phyloP scores from a whole-genome alignment of 2,888 invertebrate species.

The Leptopilina drosophilae region DNA sequence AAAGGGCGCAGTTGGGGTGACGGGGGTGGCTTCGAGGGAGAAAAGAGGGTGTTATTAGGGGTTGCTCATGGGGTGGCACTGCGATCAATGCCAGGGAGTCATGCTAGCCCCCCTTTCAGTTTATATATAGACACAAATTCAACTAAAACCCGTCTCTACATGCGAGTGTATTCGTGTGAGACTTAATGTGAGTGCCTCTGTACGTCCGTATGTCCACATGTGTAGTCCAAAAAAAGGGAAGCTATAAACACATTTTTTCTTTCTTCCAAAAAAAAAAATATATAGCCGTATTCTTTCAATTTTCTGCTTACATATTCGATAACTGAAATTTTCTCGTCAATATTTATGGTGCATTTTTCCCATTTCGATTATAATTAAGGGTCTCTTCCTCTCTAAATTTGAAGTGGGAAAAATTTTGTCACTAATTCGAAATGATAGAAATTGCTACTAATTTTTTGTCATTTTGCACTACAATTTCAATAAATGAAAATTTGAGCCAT shows the following conservation, averaged over 20 bases:
- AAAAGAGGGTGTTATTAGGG: conserved; percentile 74
- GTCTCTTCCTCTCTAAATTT: too few species aligned
- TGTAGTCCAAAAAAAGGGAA: conserved; percentile 24
- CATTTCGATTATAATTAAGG: too few species aligned
- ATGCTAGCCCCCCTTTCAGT: conserved; percentile 67
- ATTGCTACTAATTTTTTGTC: too few species aligned
- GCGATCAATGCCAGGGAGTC: conserved; percentile 76
- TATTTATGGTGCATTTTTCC: too few species aligned
- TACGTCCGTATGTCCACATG: conserved; percentile 38
- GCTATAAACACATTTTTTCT: conserved; percentile 11
- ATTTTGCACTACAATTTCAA: too few species aligned
- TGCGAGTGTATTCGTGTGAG: conserved; percentile 5
- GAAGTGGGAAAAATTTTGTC: too few species aligned
- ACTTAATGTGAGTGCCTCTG: background rate
- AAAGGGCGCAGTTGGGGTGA: conserved; percentile 61
- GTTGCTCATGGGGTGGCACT: conserved; percentile 75
- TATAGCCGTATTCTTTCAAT: background rate
- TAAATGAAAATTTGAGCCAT: too few species aligned
- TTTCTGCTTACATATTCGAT: background rate
- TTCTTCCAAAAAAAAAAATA: conserved; percentile 13
- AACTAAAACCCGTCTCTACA: too few species aligned
- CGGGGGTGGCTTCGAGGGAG: conserved; percentile 62
- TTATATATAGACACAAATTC: conserved; percentile 32
- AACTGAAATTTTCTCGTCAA: too few species aligned
- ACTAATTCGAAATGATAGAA: too few species aligned